A percentile compares a stretch with the other conserved stretches of the same genome.
Evolutionary conservation across 2,113 vertebrate genomes (phyloP).

Genomic region (Cololabis saira): DNA sequence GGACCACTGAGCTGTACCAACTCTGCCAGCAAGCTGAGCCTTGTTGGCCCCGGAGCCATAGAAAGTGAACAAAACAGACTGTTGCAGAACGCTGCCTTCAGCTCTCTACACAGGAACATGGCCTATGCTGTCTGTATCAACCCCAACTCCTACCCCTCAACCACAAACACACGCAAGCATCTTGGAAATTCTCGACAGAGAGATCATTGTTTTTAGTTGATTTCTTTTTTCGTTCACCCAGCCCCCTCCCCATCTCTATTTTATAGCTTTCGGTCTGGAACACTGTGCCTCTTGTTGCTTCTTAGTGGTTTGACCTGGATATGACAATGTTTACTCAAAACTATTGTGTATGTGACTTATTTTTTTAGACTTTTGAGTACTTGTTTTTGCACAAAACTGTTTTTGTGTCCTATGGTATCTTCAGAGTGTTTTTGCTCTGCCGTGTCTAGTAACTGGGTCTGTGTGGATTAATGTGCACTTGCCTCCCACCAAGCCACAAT

Average conservation of each 20-base stretch:
- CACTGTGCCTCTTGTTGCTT: conserved; percentile 35
- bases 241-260: background rate
- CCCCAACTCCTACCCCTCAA: background rate
- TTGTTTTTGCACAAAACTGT: conserved; percentile 23
- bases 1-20: background rate
- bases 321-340: conserved; percentile 44
- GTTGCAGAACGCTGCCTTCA: background rate
- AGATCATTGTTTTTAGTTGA: conserved; percentile 38
- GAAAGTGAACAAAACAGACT: conserved; percentile 1
- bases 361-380: conserved; percentile 1
- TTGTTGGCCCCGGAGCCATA: background rate
- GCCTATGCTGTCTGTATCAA: conserved; percentile 1
- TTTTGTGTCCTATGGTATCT: conserved; percentile 20
- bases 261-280: conserved; percentile 16
- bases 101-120: conserved; percentile 9
- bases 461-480: conserved; percentile 27
- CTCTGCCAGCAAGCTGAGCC: background rate
- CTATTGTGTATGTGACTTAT: conserved; percentile 2
- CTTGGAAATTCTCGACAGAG: conserved; percentile 35
- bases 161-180: conserved; percentile 14
- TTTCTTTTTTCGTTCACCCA: background rate
- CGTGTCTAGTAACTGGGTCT: conserved; percentile 3
- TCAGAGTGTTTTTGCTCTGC: background rate
- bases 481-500: conserved; percentile 36
- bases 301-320: conserved; percentile 35